phyloP scores from a whole-genome alignment of 2,797 vertebrate species.

The Labeo calbasu region DNA sequence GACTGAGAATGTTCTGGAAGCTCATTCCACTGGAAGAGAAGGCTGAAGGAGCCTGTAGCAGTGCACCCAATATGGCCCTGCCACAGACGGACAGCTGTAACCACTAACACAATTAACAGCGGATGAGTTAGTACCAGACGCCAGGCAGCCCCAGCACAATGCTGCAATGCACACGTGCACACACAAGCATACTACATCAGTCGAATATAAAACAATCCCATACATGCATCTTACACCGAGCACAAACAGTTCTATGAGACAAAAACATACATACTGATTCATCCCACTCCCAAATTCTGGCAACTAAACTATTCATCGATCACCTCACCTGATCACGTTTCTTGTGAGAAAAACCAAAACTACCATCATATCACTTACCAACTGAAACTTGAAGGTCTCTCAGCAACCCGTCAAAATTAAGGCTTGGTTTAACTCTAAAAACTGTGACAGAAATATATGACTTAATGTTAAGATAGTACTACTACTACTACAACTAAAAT shows the following conservation, averaged over 20 bases:
- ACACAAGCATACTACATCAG: conserved; percentile 48
- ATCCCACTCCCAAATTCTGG: background rate
- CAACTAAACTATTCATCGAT: background rate
- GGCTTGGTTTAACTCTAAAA: too few species aligned
- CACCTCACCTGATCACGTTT: too few species aligned
- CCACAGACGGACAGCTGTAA: conserved; percentile 91
- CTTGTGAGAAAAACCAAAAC: too few species aligned
- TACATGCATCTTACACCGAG: background rate
- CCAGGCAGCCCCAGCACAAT: conserved; percentile 72
- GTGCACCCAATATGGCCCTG: conserved; percentile 89
- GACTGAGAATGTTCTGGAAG: conserved; percentile 72
- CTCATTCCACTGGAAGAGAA: conserved; percentile 89
- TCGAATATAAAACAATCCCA: background rate
- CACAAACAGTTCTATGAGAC: background rate
- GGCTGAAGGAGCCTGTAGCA: conserved; percentile 92
- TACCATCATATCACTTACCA: too few species aligned
- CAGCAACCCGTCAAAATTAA: too few species aligned
- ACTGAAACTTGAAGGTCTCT: too few species aligned
- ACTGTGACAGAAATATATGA: too few species aligned
- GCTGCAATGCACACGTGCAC: background rate
- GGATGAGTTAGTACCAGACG: conserved; percentile 96
- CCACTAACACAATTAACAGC: conserved; percentile 95
- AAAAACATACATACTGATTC: background rate
- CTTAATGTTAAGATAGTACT: too few species aligned
- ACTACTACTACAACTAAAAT: too few species aligned